Conservation (phyloP, 2,888 invertebrate species). For the Odontomyia ornata region DNA sequence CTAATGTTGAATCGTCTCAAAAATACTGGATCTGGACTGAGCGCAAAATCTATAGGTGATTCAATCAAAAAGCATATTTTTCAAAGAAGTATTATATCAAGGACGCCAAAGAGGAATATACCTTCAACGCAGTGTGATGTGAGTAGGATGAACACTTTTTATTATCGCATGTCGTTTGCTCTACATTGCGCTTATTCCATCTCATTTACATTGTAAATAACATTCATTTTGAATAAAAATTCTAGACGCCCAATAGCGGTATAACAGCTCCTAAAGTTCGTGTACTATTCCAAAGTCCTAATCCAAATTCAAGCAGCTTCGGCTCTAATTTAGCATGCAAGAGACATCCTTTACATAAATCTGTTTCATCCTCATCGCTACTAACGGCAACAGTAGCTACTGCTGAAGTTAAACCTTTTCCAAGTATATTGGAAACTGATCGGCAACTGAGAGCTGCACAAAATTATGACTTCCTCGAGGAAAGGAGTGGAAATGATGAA, state of each 20-base stretch:
- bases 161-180: conserved; percentile 27
- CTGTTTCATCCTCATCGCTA: conserved; percentile 61
- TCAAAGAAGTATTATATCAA: conserved; percentile 71
- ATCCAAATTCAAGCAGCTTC: conserved; percentile 1
- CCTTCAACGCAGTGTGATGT: conserved; percentile 50
- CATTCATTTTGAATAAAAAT: conserved; percentile 43
- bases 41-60: conserved; percentile 75
- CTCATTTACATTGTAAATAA: conserved; percentile 34
- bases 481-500: neutral
- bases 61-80: conserved; percentile 88
- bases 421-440: neutral
- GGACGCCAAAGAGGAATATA: conserved; percentile 60
- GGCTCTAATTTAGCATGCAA: conserved; percentile 46
- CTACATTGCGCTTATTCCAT: neutral
- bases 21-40: conserved; percentile 66
- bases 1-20: conserved; percentile 68
- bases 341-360: conserved; percentile 58
- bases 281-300: conserved; percentile 62
- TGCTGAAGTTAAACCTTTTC: no score
- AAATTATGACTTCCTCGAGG: neutral
- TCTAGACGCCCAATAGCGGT: conserved; percentile 60
- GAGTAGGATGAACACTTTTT: conserved; percentile 47
- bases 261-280: conserved; percentile 59
- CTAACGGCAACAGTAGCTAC: conserved; percentile 50
- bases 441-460: neutral